Conservation (phyloP, 2,113 vertebrate genomes). For the Vulpes lagopus region DNA sequence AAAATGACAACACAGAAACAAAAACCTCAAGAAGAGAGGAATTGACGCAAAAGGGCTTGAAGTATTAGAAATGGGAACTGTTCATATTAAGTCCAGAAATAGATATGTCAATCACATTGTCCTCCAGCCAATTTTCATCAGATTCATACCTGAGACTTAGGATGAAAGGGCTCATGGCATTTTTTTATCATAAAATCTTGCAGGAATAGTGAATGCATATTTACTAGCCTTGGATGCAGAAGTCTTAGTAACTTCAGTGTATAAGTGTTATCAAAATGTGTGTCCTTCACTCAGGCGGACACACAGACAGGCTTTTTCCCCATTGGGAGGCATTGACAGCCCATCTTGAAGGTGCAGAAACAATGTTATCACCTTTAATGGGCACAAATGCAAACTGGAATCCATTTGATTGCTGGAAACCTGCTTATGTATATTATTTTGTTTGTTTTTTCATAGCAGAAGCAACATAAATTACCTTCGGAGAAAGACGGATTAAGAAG, state of each 20-base stretch:
- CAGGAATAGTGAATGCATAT: not conserved
- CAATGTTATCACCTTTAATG: not conserved
- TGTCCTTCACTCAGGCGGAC: not conserved
- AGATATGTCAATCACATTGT: not conserved
- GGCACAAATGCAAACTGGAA: not conserved
- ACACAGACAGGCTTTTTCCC: not conserved
- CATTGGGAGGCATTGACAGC: rapidly evolving
- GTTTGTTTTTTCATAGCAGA: not conserved
- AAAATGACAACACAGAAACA: not conserved
- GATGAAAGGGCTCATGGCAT: not conserved
- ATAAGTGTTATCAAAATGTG: not conserved
- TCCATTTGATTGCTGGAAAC: not conserved
- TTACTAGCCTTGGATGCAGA: not conserved
- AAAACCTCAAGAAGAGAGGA: not conserved
- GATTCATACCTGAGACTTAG: not conserved
- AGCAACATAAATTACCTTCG: not conserved
- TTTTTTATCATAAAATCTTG: not conserved
- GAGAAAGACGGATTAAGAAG: not conserved
- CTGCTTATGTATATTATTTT: not conserved
- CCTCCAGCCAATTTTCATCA: not conserved
- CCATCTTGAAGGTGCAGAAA: not conserved
- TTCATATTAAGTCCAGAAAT: not conserved
- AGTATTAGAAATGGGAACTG: not conserved
- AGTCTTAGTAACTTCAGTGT: not conserved
- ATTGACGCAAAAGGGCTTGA: not conserved